Evolutionary conservation across 2,888 invertebrate genomes (phyloP).

Genomic region (Apantesis nais): DNA sequence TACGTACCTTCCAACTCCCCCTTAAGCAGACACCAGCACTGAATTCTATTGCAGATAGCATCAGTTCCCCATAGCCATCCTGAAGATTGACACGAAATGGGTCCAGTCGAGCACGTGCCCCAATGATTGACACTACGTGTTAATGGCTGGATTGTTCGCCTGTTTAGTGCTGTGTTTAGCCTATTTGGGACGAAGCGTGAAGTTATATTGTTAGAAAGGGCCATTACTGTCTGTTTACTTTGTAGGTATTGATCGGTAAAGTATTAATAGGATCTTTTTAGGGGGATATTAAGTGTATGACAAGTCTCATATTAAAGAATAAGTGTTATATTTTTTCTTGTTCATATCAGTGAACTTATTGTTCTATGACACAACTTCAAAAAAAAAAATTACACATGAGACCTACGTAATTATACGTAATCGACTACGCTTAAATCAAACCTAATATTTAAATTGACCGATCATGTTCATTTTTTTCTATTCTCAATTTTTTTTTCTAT

Average conservation of each 20-base stretch:
- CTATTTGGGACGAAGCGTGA: slow-evolving; percentile 36
- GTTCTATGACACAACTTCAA: no score
- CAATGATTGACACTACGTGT: slow-evolving; percentile 66
- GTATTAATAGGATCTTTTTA: not conserved
- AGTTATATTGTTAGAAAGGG: slow-evolving; percentile 37
- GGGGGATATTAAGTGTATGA: not conserved
- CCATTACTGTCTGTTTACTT: slow-evolving; percentile 38
- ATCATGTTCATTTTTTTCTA: no score
- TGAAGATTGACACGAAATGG: slow-evolving; percentile 68
- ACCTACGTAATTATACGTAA: no score
- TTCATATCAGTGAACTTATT: not conserved
- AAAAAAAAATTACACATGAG: no score
- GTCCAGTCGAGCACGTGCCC: slow-evolving; percentile 40
- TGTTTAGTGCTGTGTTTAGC: slow-evolving; percentile 39
- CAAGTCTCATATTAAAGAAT: not conserved
- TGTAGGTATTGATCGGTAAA: slow-evolving; percentile 14
- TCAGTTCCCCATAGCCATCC: slow-evolving; percentile 24
- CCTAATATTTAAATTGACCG: no score
- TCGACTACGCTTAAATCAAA: no score
- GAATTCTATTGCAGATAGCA: slow-evolving; percentile 25
- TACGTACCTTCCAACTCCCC: not conserved
- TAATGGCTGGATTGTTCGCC: slow-evolving; percentile 59
- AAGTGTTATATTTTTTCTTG: not conserved
- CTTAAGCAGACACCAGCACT: slow-evolving; percentile 20
- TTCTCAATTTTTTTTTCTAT: no score